Percentiles rank a stretch among this genome's conserved stretches.
phyloP scores from a whole-genome alignment of 2,797 vertebrate genomes.

The Cossypha dichroa region DNA sequence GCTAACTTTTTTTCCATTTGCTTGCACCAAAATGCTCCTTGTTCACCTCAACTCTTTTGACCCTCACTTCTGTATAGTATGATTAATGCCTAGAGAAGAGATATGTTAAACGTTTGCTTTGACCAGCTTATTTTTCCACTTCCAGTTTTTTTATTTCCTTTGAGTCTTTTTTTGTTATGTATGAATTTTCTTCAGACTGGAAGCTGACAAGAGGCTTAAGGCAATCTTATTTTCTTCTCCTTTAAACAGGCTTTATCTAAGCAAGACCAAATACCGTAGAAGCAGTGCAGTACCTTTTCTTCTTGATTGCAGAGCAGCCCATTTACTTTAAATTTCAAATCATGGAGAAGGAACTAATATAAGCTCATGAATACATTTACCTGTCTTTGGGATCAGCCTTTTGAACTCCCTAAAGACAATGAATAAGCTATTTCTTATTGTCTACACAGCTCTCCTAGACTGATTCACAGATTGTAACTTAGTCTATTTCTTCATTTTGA shows the following conservation, averaged over 20 bases:
- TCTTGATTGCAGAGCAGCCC: background rate
- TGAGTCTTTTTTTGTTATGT: conserved; percentile 44
- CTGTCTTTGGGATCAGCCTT: conserved; percentile 6
- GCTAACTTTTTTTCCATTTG: background rate
- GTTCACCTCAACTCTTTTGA: conserved; percentile 26
- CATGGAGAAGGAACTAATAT: conserved; percentile 23
- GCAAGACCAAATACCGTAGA: conserved; percentile 24
- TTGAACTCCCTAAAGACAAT: background rate
- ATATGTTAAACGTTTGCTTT: conserved; percentile 52
- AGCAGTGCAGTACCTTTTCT: background rate
- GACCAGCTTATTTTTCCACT: conserved; percentile 47
- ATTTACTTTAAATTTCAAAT: conserved; percentile 49
- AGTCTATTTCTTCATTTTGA: background rate
- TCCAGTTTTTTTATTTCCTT: background rate
- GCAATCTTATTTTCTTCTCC: conserved; percentile 15
- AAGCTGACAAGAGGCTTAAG: conserved; percentile 57
- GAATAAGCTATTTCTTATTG: conserved; percentile 23
- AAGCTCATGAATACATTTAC: background rate
- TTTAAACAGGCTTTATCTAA: conserved; percentile 57
- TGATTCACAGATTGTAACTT: background rate
- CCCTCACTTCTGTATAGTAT: background rate
- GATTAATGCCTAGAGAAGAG: conserved; percentile 53
- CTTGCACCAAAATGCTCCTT: conserved; percentile 20
- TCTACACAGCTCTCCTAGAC: background rate
- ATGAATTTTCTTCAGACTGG: conserved; percentile 24